Evolutionary conservation across 1,140 invertebrate species (phyloP).

Genomic region (Diachasmimorpha longicaudata): DNA sequence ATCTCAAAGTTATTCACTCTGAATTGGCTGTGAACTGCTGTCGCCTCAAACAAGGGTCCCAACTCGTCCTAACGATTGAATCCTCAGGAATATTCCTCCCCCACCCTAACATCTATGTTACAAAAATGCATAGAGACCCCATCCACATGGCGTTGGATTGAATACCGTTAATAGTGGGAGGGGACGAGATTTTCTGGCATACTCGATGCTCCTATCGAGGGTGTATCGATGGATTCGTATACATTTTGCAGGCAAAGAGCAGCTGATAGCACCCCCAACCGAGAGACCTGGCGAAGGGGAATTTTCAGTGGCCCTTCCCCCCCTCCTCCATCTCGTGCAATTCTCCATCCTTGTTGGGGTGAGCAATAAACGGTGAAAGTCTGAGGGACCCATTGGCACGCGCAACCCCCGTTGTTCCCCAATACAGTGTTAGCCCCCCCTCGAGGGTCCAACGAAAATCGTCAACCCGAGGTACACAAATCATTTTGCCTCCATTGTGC

Average conservation of each 20-base stretch:
- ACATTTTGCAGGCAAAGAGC: slow-evolving; percentile 23
- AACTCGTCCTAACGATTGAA: no score
- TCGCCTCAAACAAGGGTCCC: no score
- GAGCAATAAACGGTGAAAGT: slow-evolving; percentile 50
- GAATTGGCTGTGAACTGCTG: no score
- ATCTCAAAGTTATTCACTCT: no score
- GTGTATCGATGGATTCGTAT: background rate
- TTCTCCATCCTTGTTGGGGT: slow-evolving; percentile 4
- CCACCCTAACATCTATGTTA: background rate
- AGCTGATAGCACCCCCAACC: slow-evolving; percentile 44
- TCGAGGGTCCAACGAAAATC: slow-evolving; percentile 29
- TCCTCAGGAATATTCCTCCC: no score
- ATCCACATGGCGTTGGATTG: slow-evolving; percentile 38
- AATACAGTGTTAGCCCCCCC: slow-evolving; percentile 11
- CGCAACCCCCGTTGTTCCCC: slow-evolving; percentile 37
- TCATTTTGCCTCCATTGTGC: slow-evolving; percentile 45
- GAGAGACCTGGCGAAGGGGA: slow-evolving; percentile 15
- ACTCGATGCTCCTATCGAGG: slow-evolving; percentile 24
- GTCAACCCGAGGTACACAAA: slow-evolving; percentile 37
- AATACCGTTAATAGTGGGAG: slow-evolving; percentile 57
- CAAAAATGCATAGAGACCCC: background rate
- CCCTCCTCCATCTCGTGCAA: slow-evolving; percentile 27
- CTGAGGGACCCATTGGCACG: slow-evolving; percentile 53
- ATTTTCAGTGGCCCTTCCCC: slow-evolving; percentile 9
- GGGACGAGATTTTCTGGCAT: slow-evolving; percentile 36